These are phyloP conservation scores for Anticlea derivata DNA, from an alignment of 2,888 invertebrate species.

Conservation along the genomic window DNA sequence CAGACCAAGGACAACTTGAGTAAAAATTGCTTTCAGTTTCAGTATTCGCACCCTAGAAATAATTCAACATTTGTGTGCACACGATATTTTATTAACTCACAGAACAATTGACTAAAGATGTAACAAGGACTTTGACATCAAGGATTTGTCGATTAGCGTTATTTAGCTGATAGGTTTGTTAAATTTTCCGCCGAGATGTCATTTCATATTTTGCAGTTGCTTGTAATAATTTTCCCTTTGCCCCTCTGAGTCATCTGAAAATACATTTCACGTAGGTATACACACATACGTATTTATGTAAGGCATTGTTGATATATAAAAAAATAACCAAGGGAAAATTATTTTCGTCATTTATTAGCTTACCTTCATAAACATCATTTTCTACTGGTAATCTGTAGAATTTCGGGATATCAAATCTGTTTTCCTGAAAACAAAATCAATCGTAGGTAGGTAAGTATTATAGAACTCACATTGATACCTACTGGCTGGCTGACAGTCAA, in stretches of 20 bases:
- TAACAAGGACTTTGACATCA: background rate
- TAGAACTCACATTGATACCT: no score
- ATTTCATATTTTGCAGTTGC: constrained; percentile 55
- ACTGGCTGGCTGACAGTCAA: no score
- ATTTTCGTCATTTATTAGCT: constrained; percentile 7
- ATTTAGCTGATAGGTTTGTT: no score
- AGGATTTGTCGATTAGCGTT: no score
- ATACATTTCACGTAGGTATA: background rate
- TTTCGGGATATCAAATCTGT: constrained; percentile 73
- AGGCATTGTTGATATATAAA: no score
- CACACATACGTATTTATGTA: no score
- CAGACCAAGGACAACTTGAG: no score
- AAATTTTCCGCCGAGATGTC: constrained; percentile 19
- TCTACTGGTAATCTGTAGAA: constrained; percentile 60
- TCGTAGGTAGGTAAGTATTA: no score
- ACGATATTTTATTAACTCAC: constrained; percentile 7
- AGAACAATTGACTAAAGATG: constrained; percentile 21
- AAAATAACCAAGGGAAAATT: no score
- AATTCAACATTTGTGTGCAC: constrained; percentile 19
- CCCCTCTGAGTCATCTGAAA: constrained; percentile 20
- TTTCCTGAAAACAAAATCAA: constrained; percentile 57
- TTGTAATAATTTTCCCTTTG: constrained; percentile 54
- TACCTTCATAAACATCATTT: constrained; percentile 56
- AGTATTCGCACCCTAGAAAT: no score
- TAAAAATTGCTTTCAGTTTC: no score